These are phyloP conservation scores for Drosophila malerkotliana DNA, from an alignment of 1,140 invertebrate genomes.

Conservation along the genomic window DNA sequence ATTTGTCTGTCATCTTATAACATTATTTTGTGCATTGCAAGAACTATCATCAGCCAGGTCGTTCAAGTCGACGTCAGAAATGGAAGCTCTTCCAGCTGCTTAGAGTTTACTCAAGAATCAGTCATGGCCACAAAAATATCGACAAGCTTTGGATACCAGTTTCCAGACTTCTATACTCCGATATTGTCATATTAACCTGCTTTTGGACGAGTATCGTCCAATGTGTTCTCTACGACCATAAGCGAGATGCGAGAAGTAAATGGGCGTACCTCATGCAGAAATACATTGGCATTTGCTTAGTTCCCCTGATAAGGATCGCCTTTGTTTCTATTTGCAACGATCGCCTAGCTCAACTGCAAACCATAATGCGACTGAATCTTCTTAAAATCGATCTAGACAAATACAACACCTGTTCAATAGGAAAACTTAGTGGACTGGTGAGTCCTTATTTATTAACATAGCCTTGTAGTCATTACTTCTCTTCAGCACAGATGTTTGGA, in stretches of 20 bases:
- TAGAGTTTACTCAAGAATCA: slow-evolving; percentile 13
- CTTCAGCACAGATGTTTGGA: slow-evolving; percentile 10
- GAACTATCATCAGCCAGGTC: not conserved
- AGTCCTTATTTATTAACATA: not conserved
- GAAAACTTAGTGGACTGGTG: not conserved
- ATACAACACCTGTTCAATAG: not conserved
- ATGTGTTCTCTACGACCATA: not conserved
- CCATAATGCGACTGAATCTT: not conserved
- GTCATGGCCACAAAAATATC: slow-evolving; percentile 3
- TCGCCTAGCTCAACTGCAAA: slow-evolving; percentile 7
- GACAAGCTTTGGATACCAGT: slow-evolving; percentile 20
- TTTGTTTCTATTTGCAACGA: slow-evolving; percentile 21
- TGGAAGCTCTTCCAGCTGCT: not conserved
- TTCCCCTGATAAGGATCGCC: slow-evolving; percentile 8
- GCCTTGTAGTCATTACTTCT: too few relatives aligned
- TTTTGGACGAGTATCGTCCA: slow-evolving; percentile 7
- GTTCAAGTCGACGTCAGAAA: not conserved
- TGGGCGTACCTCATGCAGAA: not conserved
- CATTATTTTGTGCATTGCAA: not conserved
- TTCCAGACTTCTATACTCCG: slow-evolving; percentile 6
- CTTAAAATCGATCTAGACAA: slow-evolving; percentile 9
- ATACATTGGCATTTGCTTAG: not conserved
- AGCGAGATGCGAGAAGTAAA: not conserved
- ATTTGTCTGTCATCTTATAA: too few relatives aligned
- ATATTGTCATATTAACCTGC: not conserved